A percentile compares a stretch with the other conserved stretches of the same genome.
Evolutionary conservation across 2,113 vertebrate genomes (phyloP).

Genomic region (Romanogobio albipinnatus): DNA sequence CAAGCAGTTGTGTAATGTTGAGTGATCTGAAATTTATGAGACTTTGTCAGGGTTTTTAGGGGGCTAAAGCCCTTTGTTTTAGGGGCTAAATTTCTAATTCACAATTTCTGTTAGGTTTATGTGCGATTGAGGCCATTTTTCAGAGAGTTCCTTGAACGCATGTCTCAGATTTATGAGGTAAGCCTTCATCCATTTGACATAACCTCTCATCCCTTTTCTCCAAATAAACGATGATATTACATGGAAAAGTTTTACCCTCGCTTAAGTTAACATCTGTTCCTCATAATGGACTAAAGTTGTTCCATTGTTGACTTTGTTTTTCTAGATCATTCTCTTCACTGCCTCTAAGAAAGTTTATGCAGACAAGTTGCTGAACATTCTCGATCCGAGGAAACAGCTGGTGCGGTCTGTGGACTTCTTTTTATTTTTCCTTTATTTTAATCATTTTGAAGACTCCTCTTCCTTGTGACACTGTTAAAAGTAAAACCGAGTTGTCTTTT

Average conservation of each 20-base stretch:
- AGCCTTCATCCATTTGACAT: conserved; percentile 33
- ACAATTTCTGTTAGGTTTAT: conserved; percentile 81
- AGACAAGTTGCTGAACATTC: conserved; percentile 97
- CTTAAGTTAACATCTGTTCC: conserved; percentile 1
- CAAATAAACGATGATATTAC: background rate
- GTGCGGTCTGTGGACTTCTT: conserved; percentile 83
- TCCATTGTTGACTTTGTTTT: background rate
- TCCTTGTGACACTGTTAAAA: background rate
- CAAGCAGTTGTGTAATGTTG: background rate
- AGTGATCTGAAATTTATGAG: background rate
- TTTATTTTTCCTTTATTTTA: background rate
- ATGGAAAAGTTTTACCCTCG: background rate
- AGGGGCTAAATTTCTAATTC: background rate
- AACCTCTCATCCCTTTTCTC: background rate
- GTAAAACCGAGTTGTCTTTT: background rate
- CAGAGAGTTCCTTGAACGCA: conserved; percentile 96
- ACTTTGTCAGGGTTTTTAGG: background rate
- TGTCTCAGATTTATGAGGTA: conserved; percentile 99
- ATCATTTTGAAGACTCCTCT: background rate
- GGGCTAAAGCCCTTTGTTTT: background rate
- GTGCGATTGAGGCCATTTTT: conserved; percentile 97
- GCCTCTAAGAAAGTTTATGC: conserved; percentile 99
- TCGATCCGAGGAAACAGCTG: conserved; percentile 98
- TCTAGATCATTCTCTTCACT: conserved; percentile 97
- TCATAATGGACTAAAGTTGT: conserved; percentile 10